A percentile compares a stretch with the other conserved stretches of the same genome.
Evolutionary conservation across 2,113 vertebrate genomes (phyloP).

Genomic region (Bubo blakistoni): DNA sequence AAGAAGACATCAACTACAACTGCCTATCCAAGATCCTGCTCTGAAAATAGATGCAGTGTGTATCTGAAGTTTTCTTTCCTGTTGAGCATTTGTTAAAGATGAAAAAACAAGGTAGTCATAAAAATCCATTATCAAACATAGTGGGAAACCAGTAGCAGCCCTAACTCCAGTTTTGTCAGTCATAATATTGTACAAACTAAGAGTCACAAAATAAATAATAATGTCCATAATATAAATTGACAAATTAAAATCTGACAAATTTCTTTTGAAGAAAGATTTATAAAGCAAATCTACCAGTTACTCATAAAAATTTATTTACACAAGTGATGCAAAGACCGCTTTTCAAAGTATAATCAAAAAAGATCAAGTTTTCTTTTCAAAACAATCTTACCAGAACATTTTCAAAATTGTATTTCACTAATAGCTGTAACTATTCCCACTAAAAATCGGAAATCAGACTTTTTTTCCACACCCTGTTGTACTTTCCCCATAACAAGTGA

Average conservation of each 20-base stretch:
- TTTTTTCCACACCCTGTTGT: background rate
- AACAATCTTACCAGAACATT: background rate
- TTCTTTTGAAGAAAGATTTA: background rate
- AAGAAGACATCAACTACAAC: background rate
- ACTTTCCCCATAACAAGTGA: background rate
- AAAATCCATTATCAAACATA: background rate
- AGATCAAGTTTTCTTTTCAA: background rate
- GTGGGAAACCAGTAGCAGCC: background rate
- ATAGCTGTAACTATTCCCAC: background rate
- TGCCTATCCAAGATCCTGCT: background rate
- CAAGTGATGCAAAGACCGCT: fast-evolving
- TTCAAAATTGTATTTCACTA: background rate
- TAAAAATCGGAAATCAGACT: background rate
- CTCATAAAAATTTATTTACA: background rate
- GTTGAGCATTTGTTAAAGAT: background rate
- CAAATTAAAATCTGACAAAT: background rate
- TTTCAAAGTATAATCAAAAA: background rate
- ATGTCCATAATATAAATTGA: background rate
- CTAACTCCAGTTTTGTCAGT: background rate
- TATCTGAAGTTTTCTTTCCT: background rate
- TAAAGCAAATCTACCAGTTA: background rate
- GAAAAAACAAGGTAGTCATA: background rate
- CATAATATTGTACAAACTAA: background rate
- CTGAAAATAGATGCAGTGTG: background rate
- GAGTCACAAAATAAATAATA: background rate